phyloP scores from a whole-genome alignment of 2,888 invertebrate species.

The Nomada hirtipes region DNA sequence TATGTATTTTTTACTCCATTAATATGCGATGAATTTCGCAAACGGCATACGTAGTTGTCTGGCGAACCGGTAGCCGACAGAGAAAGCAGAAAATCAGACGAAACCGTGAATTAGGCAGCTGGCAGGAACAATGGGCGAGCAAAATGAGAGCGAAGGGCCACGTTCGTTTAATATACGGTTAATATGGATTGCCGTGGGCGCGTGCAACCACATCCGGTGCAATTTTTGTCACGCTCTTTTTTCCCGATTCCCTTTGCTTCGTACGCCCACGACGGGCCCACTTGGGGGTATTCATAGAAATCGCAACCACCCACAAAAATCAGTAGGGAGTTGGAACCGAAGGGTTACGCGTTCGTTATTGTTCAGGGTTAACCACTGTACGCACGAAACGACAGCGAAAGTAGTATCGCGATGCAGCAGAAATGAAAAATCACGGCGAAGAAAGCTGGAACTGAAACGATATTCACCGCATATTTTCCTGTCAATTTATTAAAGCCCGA shows the following conservation, averaged over 20 bases:
- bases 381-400: conserved; percentile 12
- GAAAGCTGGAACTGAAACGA: background rate
- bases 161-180: conserved; percentile 60
- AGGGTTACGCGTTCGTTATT: conserved; percentile 18
- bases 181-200: conserved; percentile 63
- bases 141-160: conserved; percentile 53
- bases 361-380: conserved; percentile 2
- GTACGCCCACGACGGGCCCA: conserved; percentile 33
- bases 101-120: conserved; percentile 70
- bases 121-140: conserved; percentile 36
- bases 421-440: conserved; percentile 5
- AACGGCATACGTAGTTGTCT: background rate
- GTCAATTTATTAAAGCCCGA: background rate
- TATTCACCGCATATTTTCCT: background rate
- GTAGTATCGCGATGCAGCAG: background rate
- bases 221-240: conserved; percentile 69
- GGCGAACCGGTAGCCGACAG: background rate
- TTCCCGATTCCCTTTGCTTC: conserved; percentile 8
- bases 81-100: conserved; percentile 29
- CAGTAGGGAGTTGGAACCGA: conserved; percentile 19
- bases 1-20: no score
- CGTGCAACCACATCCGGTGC: conserved; percentile 69
- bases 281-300: conserved; percentile 45
- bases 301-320: conserved; percentile 60
- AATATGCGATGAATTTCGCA: no score